Base-by-base conservation (phyloP, 2,888 invertebrate genomes). In the Caenorhabditis afra region DNA sequence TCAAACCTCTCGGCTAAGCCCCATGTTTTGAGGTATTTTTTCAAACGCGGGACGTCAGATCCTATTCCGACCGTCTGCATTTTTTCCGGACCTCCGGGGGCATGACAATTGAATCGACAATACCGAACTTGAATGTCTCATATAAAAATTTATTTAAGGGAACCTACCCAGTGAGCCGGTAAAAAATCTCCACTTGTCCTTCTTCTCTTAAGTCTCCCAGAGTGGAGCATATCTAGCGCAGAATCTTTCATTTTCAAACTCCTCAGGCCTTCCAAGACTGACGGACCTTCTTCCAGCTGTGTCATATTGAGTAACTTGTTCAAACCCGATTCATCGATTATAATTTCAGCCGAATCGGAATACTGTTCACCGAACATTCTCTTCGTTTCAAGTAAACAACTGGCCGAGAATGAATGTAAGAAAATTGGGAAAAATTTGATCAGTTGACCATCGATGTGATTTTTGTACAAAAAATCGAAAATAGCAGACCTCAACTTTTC, bases 141-240 rank as follows among this genome's bases (percentile, higher is more conserved):
- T n/a, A n/a, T n/a, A n/a, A n/a, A n/a, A n/a, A n/a, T n/a, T n/a
- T n/a, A n/a, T n/a, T n/a, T n/a, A n/a, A n/a, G n/a, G n/a, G n/a
- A n/a, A n/a, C n/a, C n/a, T n/a, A n/a, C n/a, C n/a, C n/a, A n/a
- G n/a, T n/a, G n/a, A n/a, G n/a, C n/a, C n/a, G n/a, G n/a, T n/a
- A n/a, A n/a, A n/a, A n/a, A n/a, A n/a, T 29, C 29, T 29, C 3
- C 29, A 7, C 39, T 47, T 4, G 12, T 39, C 20, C 59, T 50
- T 16, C 78, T 29, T 29, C 49, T 29, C 37, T 78, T 78, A 39
- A 79, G 37, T 47, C 68, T 57, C 41, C 79, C 79, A 10, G 53
- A 68, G 50, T 79, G 79, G 16, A 70, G 41, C 79, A 79, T 74
- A 20, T 74, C 70, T 11, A 74, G 41, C 0, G 64, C 74, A 2